phyloP scores from a whole-genome alignment of 2,113 vertebrate species.

The Sturnira hondurensis region DNA sequence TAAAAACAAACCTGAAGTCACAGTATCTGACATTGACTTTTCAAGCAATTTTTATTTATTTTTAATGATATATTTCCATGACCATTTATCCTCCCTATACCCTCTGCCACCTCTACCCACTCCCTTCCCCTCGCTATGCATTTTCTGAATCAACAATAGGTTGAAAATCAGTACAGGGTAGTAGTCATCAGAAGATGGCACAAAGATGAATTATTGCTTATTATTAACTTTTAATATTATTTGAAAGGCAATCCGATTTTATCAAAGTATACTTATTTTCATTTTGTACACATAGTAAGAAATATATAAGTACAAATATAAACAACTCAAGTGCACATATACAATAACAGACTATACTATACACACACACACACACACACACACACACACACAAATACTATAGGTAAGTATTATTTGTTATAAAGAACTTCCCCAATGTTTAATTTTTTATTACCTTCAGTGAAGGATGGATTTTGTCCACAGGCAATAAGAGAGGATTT shows the following conservation, averaged over 20 bases:
- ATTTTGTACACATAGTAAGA: not conserved
- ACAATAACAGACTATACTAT: not conserved
- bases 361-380: not conserved
- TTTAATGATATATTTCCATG: too few species aligned
- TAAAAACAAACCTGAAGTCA: slow-evolving; percentile 17
- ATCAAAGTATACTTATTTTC: not conserved
- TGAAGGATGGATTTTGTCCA: slow-evolving; percentile 99
- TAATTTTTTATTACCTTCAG: slow-evolving; percentile 86
- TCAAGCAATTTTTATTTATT: too few species aligned
- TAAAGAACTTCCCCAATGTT: not conserved
- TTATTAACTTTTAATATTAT: slow-evolving; percentile 9
- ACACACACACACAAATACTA: not conserved
- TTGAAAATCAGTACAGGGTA: not conserved
- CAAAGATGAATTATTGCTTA: not conserved
- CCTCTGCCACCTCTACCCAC: too few species aligned
- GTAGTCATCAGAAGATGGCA: not conserved
- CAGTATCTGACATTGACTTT: not conserved
- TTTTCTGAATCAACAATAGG: slow-evolving; percentile 8
- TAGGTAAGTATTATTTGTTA: not conserved
- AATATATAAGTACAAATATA: not conserved
- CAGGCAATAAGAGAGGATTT: slow-evolving; percentile 95
- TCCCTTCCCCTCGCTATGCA: not conserved
- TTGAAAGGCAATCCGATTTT: slow-evolving; percentile 32
- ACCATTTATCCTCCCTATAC: too few species aligned
- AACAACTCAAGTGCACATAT: not conserved